Evolutionary conservation across 2,797 vertebrate species (phyloP), one percentile per base, ranked within the genome.

Genomic region (Clarias platycephalus): DNA sequence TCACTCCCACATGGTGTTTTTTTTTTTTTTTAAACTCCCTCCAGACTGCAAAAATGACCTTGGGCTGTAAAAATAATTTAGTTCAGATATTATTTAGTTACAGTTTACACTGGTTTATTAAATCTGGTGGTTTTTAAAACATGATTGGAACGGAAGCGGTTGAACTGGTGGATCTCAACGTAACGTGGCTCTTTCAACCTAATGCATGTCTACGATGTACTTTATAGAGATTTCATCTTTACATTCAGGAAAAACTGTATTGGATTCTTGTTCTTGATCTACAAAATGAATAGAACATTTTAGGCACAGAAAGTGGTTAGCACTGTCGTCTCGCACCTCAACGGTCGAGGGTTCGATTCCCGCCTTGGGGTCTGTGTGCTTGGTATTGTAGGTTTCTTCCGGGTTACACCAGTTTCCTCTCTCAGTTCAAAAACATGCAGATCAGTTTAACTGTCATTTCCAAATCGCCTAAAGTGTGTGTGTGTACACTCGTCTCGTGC

Each of bases 91-190:
- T 20, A 80, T 80, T 67, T 68, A 81, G 10, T 81, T 81, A 68
- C 80, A 57, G 80, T 68, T 81, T 57, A 28, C 28, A 28, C 34
- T 55, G 80, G 44, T 57, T 81, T 68, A 81, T 81, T 81, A n/a
- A 68, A 57, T 68, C 10, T 5, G 3, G 20, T 53, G 40, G 31
- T 79, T 67, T 80, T 66, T 10, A n/a, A 62, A 24, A 18, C 78
- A 55, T 40, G 58, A 63, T 4, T 40, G 10, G 5, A 49, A 53
- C 31, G 40, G 62, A 80, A 31, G 66, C 24, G 22, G 15, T 4
- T 40, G 12, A 28, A 22, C 6, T 18, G 24, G 15, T 4, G 24
- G n/a, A 15, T 53, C 64, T 53, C 4, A 34, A 26, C 24, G 4
- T 5, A 3, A 49, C 18, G n/a, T 53, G 7, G 22, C 1, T 4